Evolutionary conservation across 2,113 vertebrate species (phyloP).

Genomic region (cat (Felis catus)): F.catus_Fca126_mat1.0 CM031426.1:87501-88000

Average conservation of each 20-base stretch:
- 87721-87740: background rate
- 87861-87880: background rate
- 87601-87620: accelerated
- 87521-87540: too few relatives aligned
- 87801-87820: background rate
- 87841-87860: background rate
- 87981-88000: background rate
- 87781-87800: background rate
- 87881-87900: background rate
- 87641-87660: background rate
- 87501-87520: too few relatives aligned
- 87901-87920: background rate
- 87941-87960: background rate
- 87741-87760: background rate
- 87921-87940: background rate
- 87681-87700: background rate
- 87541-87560: too few relatives aligned
- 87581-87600: accelerated
- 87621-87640: background rate
- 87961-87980: background rate
- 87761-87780: background rate
- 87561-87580: too few relatives aligned
- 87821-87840: background rate
- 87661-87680: background rate
- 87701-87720: background rate